Percentiles rank a stretch among this genome's conserved stretches.
Evolutionary conservation across 2,113 vertebrate genomes (phyloP).

Genomic region (Coptodon bakossiorum): DNA sequence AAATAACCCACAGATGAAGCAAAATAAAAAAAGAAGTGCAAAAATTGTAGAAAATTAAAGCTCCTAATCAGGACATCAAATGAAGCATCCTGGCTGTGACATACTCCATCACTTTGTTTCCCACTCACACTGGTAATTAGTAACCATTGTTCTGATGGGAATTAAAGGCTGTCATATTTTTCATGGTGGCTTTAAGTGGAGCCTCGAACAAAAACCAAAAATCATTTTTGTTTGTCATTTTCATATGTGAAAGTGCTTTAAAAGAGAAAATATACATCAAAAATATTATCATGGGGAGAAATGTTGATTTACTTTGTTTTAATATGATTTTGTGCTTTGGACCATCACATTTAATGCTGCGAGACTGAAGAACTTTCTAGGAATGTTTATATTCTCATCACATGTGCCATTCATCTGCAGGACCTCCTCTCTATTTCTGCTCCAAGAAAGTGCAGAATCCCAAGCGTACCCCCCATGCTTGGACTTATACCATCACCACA

Average conservation of each 20-base stretch:
- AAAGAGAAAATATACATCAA: not conserved
- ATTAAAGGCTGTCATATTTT: not conserved
- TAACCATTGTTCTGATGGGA: not conserved
- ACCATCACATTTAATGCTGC: not conserved
- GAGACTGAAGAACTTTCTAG: not conserved
- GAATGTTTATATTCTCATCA: not conserved
- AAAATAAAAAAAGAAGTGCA: not conserved
- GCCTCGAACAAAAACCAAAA: not conserved
- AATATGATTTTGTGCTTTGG: not conserved
- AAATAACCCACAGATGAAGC: not conserved
- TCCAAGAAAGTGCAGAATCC: not conserved
- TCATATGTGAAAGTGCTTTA: not conserved
- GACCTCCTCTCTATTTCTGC: not conserved
- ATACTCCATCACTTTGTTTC: not conserved
- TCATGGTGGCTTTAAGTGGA: not conserved
- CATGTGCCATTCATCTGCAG: not conserved
- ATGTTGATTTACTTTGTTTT: not conserved
- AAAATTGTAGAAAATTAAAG: not conserved
- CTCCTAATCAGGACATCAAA: not conserved
- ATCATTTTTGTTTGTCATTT: not conserved
- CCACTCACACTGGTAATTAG: not conserved
- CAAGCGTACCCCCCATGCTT: not conserved
- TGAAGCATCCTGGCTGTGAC: not conserved
- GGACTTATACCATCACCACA: not conserved
- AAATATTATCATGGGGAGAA: not conserved